Evolutionary conservation across 2,113 vertebrate species (phyloP).

Genomic region (Gorsachius goisagi): DNA sequence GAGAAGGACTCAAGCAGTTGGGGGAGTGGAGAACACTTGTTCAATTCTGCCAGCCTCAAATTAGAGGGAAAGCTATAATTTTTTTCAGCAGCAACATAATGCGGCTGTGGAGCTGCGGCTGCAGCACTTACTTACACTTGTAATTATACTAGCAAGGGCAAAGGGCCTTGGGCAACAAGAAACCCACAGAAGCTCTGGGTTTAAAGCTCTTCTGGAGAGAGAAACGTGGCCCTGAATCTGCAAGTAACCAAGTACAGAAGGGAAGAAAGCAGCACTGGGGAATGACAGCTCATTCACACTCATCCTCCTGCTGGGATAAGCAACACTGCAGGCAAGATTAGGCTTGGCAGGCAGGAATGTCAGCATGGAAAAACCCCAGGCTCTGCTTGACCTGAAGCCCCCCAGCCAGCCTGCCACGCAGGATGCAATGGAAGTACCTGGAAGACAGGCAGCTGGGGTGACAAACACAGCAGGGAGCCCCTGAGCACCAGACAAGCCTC

Average conservation of each 20-base stretch:
- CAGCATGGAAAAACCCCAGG: background rate
- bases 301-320: background rate
- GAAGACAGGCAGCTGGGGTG: background rate
- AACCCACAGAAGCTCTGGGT: background rate
- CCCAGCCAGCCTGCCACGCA: background rate
- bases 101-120: background rate
- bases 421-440: background rate
- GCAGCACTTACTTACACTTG: background rate
- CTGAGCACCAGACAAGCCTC: conserved; percentile 33
- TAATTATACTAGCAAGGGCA: background rate
- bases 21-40: background rate
- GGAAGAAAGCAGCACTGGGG: background rate
- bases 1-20: background rate
- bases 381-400: background rate
- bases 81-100: conserved; percentile 4
- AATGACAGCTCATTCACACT: background rate
- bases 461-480: background rate
- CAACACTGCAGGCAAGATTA: background rate
- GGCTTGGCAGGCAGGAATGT: background rate
- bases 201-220: background rate
- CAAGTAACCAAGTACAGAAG: background rate
- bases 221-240: background rate
- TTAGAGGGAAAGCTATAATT: background rate
- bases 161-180: background rate
- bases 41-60: background rate